These are phyloP conservation scores for Coelopa pilipes DNA, from an alignment of 2,888 invertebrate species.

Conservation along the genomic window DNA sequence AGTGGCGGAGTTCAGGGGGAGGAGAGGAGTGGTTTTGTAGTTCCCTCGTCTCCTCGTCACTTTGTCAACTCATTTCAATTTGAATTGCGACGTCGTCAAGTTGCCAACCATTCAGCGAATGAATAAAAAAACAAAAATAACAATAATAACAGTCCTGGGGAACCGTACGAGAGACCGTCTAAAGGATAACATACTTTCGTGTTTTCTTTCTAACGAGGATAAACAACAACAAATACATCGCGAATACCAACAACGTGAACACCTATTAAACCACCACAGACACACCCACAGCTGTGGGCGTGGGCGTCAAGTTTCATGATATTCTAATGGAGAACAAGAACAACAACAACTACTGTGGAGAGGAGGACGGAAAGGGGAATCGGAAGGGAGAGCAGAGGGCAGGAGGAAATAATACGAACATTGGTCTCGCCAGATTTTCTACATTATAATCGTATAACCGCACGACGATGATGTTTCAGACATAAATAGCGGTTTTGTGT, in stretches of 20 bases:
- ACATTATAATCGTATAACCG: too few species aligned
- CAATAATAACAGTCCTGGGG: too few species aligned
- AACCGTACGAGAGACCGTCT: slow-evolving; percentile 1
- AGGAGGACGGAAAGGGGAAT: too few species aligned
- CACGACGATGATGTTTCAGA: too few species aligned
- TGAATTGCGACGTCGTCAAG: slow-evolving; percentile 28
- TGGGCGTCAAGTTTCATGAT: background rate
- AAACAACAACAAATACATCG: background rate
- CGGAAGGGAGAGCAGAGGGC: too few species aligned
- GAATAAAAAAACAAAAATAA: background rate
- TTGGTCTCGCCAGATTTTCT: background rate
- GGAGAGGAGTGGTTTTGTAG: background rate
- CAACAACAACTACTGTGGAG: background rate
- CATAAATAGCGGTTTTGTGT: too few species aligned
- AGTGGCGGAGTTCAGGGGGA: too few species aligned
- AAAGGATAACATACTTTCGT: slow-evolving; percentile 6
- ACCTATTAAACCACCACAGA: background rate
- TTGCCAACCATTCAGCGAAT: slow-evolving; percentile 14
- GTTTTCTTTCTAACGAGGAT: slow-evolving; percentile 24
- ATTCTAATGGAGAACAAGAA: slow-evolving; percentile 5
- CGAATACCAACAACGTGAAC: background rate
- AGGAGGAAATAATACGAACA: background rate
- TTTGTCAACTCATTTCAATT: slow-evolving; percentile 35
- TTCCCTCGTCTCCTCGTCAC: slow-evolving; percentile 16
- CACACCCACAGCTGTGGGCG: slow-evolving; percentile 14